Conservation (phyloP, 2,888 invertebrate species). For the Hydraecia micacea region DNA sequence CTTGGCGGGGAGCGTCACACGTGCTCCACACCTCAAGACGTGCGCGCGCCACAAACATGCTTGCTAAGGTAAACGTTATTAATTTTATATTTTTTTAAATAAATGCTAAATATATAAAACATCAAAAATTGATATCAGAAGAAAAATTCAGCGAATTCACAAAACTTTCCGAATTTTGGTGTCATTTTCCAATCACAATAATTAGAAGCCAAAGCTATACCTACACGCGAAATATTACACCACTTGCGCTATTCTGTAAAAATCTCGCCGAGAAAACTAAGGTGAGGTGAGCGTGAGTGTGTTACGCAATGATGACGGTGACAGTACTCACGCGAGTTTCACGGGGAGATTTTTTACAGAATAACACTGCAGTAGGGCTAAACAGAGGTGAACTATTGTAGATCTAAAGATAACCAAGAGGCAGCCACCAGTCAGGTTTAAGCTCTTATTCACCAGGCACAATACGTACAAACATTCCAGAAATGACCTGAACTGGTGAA, state of each 20-base stretch:
- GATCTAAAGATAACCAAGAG: not conserved
- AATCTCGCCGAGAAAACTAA: too few species aligned
- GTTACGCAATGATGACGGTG: too few species aligned
- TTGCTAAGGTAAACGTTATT: slow-evolving; percentile 82
- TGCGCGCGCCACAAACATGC: slow-evolving; percentile 83
- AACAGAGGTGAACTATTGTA: not conserved
- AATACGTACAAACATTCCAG: not conserved
- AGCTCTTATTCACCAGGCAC: not conserved
- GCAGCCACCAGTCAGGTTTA: not conserved
- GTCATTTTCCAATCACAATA: not conserved
- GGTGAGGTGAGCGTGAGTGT: too few species aligned
- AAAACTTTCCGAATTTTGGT: not conserved
- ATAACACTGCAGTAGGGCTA: not conserved
- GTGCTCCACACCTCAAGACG: slow-evolving; percentile 74
- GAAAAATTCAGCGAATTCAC: not conserved
- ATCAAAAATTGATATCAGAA: not conserved
- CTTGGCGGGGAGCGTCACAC: slow-evolving; percentile 72
- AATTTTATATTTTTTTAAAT: slow-evolving; percentile 7
- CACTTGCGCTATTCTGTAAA: too few species aligned
- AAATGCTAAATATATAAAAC: not conserved
- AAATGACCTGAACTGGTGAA: not conserved
- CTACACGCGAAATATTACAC: not conserved
- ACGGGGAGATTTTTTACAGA: too few species aligned
- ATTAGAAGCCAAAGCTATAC: not conserved
- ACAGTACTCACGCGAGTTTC: too few species aligned